Base-by-base conservation (phyloP, 2,888 invertebrate species). In the Zhuqinia jingwanae region DNA sequence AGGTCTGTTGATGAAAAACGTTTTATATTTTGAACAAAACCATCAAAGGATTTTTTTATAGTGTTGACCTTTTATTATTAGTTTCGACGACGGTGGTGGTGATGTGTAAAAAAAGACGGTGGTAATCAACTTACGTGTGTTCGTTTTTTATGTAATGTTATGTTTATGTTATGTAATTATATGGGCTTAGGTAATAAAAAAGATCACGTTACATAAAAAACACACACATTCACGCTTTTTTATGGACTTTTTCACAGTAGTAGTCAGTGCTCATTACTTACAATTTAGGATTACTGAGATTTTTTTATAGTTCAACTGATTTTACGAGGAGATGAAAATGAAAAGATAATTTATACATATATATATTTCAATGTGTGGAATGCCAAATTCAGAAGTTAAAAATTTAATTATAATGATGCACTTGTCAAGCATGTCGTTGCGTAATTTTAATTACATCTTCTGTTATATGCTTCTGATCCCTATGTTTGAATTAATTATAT, bases 21-120 rank as follows among this genome's bases (percentile, higher is more conserved):
- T n/a, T n/a, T n/a, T n/a, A n/a, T n/a, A n/a, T n/a, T n/a, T n/a
- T n/a, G n/a, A n/a, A n/a, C n/a, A n/a, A n/a, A n/a, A n/a, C n/a
- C n/a, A 25, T 15, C 45, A 22, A 73, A 73, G 13, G 73, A 25
- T 45, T 73, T 73, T 73, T 73, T 73, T 73, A 70, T 60, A 13
- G 1, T 25, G 58, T 73, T 73, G 47, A 47, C 47, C 50, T 73
- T 50, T 50, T 30, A 22, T 25, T 50, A 50, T 73, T n/a, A n/a
- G n/a, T n/a, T n/a, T n/a, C n/a, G n/a, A n/a, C n/a, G n/a, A n/a
- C n/a, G n/a, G n/a, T 58, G 17, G 3, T 58, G 17, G 5, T 22
- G 1, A 20, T 11, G 58, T 63, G n/a, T n/a, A 36, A 63, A 63
- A 5, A 17, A 63, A 22, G 5, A 36, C 30, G 17, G 36, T n/a